A percentile compares a stretch with the other conserved stretches of the same genome.
Evolutionary conservation across 2,113 vertebrate species (phyloP).

Genomic region (Arizona elegans): DNA sequence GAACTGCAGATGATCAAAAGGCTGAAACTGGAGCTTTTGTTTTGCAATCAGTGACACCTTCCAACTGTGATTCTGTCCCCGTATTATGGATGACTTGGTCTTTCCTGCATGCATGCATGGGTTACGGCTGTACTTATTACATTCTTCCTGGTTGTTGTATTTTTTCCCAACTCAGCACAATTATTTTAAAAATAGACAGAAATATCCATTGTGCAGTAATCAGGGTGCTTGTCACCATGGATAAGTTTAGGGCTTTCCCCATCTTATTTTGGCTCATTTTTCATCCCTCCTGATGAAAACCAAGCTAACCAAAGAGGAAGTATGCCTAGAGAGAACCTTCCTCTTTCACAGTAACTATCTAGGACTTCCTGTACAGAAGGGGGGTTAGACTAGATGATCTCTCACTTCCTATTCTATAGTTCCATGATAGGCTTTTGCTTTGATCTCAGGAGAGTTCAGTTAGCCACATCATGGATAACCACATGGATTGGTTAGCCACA

Average conservation of each 20-base stretch:
- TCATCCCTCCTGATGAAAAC: not conserved
- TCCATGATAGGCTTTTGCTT: not conserved
- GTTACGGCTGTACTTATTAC: not conserved
- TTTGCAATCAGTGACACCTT: not conserved
- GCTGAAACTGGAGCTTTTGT: not conserved
- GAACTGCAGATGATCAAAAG: not conserved
- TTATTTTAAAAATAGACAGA: not conserved
- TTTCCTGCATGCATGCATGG: not conserved
- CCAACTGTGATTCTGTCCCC: not conserved
- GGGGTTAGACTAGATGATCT: not conserved
- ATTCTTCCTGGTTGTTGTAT: not conserved
- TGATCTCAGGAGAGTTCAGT: not conserved
- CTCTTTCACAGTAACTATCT: not conserved
- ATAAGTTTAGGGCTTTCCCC: not conserved
- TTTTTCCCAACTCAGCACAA: not conserved
- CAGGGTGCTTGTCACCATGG: not conserved
- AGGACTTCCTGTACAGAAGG: not conserved
- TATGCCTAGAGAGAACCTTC: not conserved
- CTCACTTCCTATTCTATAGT: not conserved
- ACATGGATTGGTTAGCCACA: not conserved
- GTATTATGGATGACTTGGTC: not conserved
- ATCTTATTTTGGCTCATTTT: not conserved
- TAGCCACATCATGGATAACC: not conserved
- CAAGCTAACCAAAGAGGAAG: not conserved
- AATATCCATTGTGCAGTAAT: not conserved